These are phyloP conservation scores for Vicugna pacos DNA, from an alignment of 2,113 vertebrate species.

Conservation along the genomic window DNA sequence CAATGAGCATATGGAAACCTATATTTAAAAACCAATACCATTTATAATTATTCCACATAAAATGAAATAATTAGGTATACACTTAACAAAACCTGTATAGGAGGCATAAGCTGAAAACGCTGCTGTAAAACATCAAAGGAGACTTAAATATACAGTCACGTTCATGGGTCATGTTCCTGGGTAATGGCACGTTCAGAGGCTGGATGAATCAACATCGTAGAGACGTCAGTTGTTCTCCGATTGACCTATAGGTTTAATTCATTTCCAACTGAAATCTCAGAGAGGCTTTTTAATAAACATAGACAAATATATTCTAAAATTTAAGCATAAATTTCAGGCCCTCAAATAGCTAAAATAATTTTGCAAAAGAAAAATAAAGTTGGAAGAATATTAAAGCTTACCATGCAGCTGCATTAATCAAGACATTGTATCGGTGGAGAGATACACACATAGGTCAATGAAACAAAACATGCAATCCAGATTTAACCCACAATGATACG, in stretches of 20 bases:
- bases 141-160: background rate
- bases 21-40: background rate
- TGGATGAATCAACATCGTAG: background rate
- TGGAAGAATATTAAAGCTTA: background rate
- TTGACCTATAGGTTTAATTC: background rate
- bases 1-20: background rate
- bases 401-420: background rate
- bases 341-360: background rate
- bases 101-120: background rate
- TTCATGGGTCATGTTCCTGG: background rate
- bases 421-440: background rate
- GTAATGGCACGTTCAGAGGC: background rate
- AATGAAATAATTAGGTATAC: background rate
- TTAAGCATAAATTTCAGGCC: background rate
- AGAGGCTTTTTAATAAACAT: background rate
- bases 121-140: background rate
- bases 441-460: background rate
- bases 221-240: background rate
- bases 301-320: background rate
- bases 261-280: background rate
- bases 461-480: background rate
- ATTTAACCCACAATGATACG: background rate
- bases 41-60: background rate
- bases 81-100: background rate
- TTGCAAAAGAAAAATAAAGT: background rate